Evolutionary conservation across 2,888 invertebrate genomes (phyloP), one percentile per base, ranked within the genome.

Genomic region (Meloe dianella): DNA sequence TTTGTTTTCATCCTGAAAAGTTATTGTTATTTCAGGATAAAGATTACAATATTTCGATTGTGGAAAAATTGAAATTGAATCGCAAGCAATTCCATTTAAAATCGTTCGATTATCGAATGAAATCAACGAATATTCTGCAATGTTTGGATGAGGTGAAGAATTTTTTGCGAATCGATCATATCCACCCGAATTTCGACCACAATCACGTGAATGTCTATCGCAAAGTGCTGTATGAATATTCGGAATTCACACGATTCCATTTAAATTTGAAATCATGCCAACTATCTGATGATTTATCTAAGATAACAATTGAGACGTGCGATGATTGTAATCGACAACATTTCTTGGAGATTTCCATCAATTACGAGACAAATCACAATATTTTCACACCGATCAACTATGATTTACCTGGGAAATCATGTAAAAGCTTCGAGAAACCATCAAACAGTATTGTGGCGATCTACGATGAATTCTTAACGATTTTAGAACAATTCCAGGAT

Each of bases 401-500:
- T 62, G 77, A 79, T 68, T 68, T 84, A 22, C 83, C 83, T 0
- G 65, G 73, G 32, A 67, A 66, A 64, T 66, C 32, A 63, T 67
- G 63, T 30, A 54, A 56, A 56, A 59, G 65, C 12, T 51, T 73
- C 2, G 67, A 71, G 12, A 69, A 72, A 65, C 32, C 63, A 22
- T 70, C 71, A 47, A 70, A 73, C 35, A 80, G 77, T 63, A 70
- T 84, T 20, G 77, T 74, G 27, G 71, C 56, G 0, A 61, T 83
- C 2, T 81, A 80, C 67, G 78, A 81, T 35, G 73, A 77, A 51
- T 82, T 80, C 69, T 56, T 78, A 12, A 69, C 61, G 0, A 61
- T 73, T 12, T 67, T 85, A 10, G 79, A 81, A 20, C 65, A 64
- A 6, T 69, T 84, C 57, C 83, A 84, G 63, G 73, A 74, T 7